Conservation (phyloP, 2,797 vertebrate genomes). For the Falco rusticolus region DNA sequence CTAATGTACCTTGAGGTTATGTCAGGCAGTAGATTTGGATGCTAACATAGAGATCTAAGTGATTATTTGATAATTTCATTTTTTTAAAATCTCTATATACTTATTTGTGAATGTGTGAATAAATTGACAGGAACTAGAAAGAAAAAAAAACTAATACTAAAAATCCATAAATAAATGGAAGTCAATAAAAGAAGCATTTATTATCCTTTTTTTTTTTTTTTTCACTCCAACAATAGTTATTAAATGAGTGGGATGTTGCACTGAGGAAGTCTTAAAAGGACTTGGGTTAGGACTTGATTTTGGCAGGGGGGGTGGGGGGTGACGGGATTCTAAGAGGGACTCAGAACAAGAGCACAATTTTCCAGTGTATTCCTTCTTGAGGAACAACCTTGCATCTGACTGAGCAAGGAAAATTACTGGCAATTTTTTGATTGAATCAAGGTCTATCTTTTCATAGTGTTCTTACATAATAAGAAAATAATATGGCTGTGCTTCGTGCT, state of each 20-base stretch:
- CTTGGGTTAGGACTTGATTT: not conserved
- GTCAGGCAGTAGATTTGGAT: not conserved
- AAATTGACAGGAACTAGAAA: not conserved
- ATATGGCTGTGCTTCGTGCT: not conserved
- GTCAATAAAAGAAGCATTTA: not conserved
- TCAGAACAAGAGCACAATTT: not conserved
- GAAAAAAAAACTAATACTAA: not conserved
- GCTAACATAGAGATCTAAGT: not conserved
- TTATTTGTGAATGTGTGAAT: not conserved
- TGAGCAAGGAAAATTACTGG: not conserved
- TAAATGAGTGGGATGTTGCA: not conserved
- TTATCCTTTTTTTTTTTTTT: not conserved
- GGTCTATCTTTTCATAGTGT: not conserved
- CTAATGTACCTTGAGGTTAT: not conserved
- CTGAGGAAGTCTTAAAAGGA: not conserved
- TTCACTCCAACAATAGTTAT: not conserved
- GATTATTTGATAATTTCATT: not conserved
- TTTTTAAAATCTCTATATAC: not conserved
- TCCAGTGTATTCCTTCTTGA: not conserved
- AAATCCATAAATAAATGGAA: not conserved
- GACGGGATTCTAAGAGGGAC: not conserved
- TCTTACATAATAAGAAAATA: not conserved
- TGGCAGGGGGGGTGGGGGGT: rapidly evolving
- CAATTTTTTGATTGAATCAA: not conserved
- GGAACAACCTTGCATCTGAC: not conserved